Evolutionary conservation across 2,113 vertebrate species (phyloP).

Genomic region (Ascaphus truei): DNA sequence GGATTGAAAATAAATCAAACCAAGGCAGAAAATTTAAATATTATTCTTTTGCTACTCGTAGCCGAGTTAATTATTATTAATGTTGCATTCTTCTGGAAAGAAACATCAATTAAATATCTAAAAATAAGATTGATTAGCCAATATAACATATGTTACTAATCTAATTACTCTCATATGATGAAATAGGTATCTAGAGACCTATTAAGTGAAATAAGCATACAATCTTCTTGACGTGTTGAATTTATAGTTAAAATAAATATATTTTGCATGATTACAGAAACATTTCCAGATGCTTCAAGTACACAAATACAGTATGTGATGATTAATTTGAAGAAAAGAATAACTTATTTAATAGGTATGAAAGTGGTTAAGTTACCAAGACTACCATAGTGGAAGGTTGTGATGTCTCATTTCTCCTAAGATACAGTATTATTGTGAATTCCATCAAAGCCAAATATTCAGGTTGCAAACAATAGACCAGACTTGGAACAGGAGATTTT

Average conservation of each 20-base stretch:
- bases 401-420: neutral
- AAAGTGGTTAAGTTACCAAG: neutral
- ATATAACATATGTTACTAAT: conserved; percentile 15
- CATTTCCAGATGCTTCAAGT: conserved; percentile 18
- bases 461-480: neutral
- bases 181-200: conserved; percentile 25
- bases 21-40: neutral
- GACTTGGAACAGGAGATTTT: neutral
- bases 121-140: conserved; percentile 13
- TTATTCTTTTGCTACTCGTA: neutral
- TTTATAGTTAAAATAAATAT: conserved; percentile 14
- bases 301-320: conserved; percentile 13
- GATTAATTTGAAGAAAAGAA: neutral
- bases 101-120: conserved; percentile 10
- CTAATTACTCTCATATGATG: conserved; percentile 21
- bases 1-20: conserved; percentile 1
- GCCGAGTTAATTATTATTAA: conserved; percentile 1
- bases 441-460: no score
- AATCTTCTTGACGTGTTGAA: conserved; percentile 7
- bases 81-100: neutral
- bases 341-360: neutral
- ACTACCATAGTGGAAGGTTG: neutral
- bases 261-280: conserved; percentile 16
- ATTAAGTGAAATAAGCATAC: conserved; percentile 8
- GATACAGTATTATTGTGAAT: neutral